Base-by-base conservation (phyloP, 1,140 invertebrate species). In the Euwallacea fornicatus region DNA sequence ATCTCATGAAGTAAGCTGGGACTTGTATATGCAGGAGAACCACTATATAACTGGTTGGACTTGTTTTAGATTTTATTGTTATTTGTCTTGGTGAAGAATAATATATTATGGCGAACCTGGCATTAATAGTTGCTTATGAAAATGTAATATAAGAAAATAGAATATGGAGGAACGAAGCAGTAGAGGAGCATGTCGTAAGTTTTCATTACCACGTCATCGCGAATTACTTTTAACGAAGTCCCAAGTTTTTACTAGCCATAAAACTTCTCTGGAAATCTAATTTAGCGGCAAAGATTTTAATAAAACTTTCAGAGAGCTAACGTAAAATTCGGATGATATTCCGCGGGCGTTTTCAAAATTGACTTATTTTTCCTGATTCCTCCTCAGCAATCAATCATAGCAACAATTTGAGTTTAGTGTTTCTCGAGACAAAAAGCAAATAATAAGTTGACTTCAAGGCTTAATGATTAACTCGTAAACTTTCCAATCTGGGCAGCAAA, bases 1-100 rank as follows among this genome's bases (percentile, higher is more conserved):
- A 68, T 68, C 66, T 68, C 66, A 68, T 68, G 64, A 58, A 56
- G 64, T 66, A 66, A 66, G 64, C 56, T 58, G 50, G 64, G 33
- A 66, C 43, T 66, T 66, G 64, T 66, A 44, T 33, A 33, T 33
- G 33, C 9, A 9, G 15, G 42, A 15, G 43, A 50, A 68, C 54
- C 10, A 21, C 42, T 50, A 66, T 13, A 13, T 41, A 11, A 13
- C 33, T 54, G 46, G 7, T 6, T 43, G 21, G 54, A 59, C 66
- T 68, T 59, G 55, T 68, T 68, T 68, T 60, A 60, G 41, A 68
- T 68, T 68, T 68, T 60, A 66, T 66, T 66, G 13, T 50, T 50
- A 33, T 33, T 33, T 33, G 21, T 33, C 21, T 33, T 33, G 21
- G 21, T 33, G 21, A 33, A 33, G 21, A 33, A 33, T 33, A 33